Base-by-base conservation (phyloP, 2,888 invertebrate species). In the Anthophora plumipes region DNA sequence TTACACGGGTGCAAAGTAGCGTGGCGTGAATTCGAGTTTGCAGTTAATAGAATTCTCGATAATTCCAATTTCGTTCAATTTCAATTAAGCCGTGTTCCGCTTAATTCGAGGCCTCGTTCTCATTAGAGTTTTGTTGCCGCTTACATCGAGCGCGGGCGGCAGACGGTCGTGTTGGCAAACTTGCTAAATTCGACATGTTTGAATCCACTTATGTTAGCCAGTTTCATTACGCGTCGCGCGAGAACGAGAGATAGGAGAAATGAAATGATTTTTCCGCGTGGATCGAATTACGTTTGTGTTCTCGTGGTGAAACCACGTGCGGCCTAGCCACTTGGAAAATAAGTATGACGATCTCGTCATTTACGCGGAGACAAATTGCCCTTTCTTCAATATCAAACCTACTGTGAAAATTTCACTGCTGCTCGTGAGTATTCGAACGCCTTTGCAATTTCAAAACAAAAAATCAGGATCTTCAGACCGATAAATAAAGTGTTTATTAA, bases 21-120 rank as follows among this genome's bases (percentile, higher is more conserved):
- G 54, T 39, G 20, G 8, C 11, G 55, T 37, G 48, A 68, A 74
- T 74, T 67, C 74, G 55, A 68, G 61, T 68, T 60, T 60, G 17
- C 54, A 37, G 52, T 74, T 77, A 77, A 77, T 77, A 61, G 55
- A 68, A 73, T 77, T 67, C 67, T 39, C 77, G 73, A 61, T 77
- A 77, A 77, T 73, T 72, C 48, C 46, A 57, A 64, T 72, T 77
- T 77, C 67, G 60, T 66, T 72, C 66, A 72, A 67, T 68, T 74
- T 61, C 61, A 77, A 74, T 77, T 67, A 73, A 50, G n/a, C 43
- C 60, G 77, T 61, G 66, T 67, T 72, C 39, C 48, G 60, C 48
- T 67, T 54, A 59, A 60, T 77, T 77, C 66, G 77, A 76, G 61
- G 66, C 67, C 74, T 60, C 55, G 55, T 68, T 74, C 74, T 74